Conservation (phyloP, 2,797 vertebrate species). For the Phalanger gymnotis region DNA sequence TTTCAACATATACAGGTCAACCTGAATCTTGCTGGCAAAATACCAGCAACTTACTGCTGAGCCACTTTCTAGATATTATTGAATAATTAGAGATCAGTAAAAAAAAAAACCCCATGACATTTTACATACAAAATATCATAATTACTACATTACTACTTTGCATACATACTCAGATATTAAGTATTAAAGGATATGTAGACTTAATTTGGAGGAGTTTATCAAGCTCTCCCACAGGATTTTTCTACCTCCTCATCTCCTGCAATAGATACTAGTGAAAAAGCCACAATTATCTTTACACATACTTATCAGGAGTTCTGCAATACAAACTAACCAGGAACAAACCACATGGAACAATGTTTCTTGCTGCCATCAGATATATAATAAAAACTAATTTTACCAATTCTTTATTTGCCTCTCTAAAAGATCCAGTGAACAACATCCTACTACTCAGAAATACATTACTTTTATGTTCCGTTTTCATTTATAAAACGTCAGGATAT, state of each 20-base stretch:
- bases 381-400: neutral
- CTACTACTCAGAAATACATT: neutral
- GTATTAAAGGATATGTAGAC: neutral
- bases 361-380: neutral
- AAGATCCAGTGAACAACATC: neutral
- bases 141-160: neutral
- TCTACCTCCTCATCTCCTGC: neutral
- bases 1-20: neutral
- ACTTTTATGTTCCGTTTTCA: neutral
- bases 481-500: neutral
- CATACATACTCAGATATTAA: neutral
- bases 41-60: neutral
- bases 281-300: neutral
- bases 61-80: neutral
- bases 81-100: neutral
- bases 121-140: neutral
- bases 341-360: neutral
- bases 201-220: neutral
- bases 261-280: neutral
- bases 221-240: neutral
- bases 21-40: neutral
- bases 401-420: neutral
- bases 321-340: neutral
- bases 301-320: neutral
- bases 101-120: neutral